Percentiles rank a stretch among this genome's conserved stretches.
Evolutionary conservation across 1,140 invertebrate genomes (phyloP).

Genomic region (Pygmarrhopalites habei): DNA sequence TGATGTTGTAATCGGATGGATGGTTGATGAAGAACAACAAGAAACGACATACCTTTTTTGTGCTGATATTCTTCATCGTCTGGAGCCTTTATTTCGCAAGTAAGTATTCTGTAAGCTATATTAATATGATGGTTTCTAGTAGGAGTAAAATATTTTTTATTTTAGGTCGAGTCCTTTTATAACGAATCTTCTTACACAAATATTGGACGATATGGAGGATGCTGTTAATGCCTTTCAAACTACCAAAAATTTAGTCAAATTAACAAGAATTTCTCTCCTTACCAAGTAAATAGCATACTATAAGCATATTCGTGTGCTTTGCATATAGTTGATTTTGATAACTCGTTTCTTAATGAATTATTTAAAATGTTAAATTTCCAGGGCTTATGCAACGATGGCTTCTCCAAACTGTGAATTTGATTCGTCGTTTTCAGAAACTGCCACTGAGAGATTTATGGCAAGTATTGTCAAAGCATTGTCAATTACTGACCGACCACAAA

Average conservation of each 20-base stretch:
- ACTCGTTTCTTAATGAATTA: too few species aligned
- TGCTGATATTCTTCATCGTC: constrained; percentile 19
- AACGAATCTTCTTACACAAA: constrained; percentile 11
- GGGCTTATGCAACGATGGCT: not conserved
- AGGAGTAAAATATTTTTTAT: constrained; percentile 25
- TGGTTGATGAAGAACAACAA: constrained; percentile 24
- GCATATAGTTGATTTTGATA: too few species aligned
- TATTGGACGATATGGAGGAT: constrained; percentile 25
- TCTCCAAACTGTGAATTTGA: not conserved
- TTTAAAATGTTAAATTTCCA: not conserved
- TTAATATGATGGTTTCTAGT: too few species aligned
- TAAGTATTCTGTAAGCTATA: too few species aligned
- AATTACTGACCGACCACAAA: not conserved
- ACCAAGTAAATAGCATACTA: not conserved
- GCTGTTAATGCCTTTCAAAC: constrained; percentile 14
- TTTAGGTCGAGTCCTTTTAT: constrained; percentile 20
- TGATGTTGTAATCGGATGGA: constrained; percentile 36
- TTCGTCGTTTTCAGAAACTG: not conserved
- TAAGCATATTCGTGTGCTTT: too few species aligned
- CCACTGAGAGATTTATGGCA: not conserved
- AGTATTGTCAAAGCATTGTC: not conserved
- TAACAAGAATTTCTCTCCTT: not conserved
- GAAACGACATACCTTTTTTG: constrained; percentile 21
- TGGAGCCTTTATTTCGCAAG: too few species aligned
- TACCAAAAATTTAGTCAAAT: not conserved